Base-by-base conservation (phyloP, 2,113 vertebrate species). In the Pterophyllum scalare region DNA sequence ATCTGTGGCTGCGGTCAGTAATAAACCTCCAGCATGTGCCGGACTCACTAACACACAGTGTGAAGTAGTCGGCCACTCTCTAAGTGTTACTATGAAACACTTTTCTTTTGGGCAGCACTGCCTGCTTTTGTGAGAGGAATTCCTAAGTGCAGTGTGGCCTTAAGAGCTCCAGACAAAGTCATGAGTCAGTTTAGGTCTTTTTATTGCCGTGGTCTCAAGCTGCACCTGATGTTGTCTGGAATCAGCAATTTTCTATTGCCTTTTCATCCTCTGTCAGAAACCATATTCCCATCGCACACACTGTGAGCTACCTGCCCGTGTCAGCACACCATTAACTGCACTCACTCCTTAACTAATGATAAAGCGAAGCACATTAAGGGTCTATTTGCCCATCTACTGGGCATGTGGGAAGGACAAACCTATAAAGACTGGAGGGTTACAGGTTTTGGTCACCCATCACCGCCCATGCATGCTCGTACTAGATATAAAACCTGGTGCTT, bases 161-260 rank as follows among this genome's bases (percentile, higher is more conserved):
- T 70, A 75, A 77, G 79, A 87, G 54, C 65, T 67, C 56, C 74
- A 82, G 74, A 90, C 82, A 81, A 87, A 89, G 59, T 74, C 76
- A 80, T 72, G 88, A 93, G 72, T 93, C 87, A 91, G 84, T 75
- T 7, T 17, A 77, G 60, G 59, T 33, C 59, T 77, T 82, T 90
- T 87, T 91, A 88, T 85, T 83, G 85, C 86, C 77, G 49, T 26
- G 62, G 84, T 93, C 88, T 91, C 84, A 80, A 70, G 83, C 56
- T 62, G 17, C 49, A 19, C 70, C 5, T 13, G 61, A 46, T 87
- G 59, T 72, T 26, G 56, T 59, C 78, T 49, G 46, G 78, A 88
- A 89, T 94, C 88, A 93, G 91, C 90, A 90, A 24, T 91, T 91
- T 91, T 83, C 75, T 79, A 14, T 84, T 75, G 65, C 84, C 54